A percentile compares a stretch with the other conserved stretches of the same genome.
These are phyloP conservation scores for Helicolenus hilgendorfi DNA, from an alignment of 2,797 vertebrate genomes.

Conservation along the genomic window DNA sequence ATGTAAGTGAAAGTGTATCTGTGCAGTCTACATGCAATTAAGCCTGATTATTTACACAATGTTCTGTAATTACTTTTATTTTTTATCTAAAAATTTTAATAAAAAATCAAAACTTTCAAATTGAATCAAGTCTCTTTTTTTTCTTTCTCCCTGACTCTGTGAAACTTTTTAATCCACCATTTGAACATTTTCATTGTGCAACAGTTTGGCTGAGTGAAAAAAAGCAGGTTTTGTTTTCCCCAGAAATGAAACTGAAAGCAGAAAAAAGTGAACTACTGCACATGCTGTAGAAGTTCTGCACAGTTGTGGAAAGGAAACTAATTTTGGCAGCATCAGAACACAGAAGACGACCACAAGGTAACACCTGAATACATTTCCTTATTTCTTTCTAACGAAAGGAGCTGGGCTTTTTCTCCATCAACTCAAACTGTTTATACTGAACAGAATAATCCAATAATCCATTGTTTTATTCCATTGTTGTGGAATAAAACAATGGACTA, in stretches of 20 bases:
- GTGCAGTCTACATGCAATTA: background rate
- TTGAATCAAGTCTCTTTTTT: background rate
- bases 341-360: background rate
- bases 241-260: constrained; percentile 37
- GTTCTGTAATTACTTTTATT: background rate
- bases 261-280: background rate
- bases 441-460: too few relatives aligned
- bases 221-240: background rate
- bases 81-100: background rate
- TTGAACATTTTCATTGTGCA: fast-evolving
- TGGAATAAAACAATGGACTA: too few relatives aligned
- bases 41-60: background rate
- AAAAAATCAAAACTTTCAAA: background rate
- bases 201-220: background rate
- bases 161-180: background rate
- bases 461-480: too few relatives aligned
- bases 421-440: too few relatives aligned
- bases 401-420: too few relatives aligned
- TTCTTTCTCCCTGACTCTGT: background rate
- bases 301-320: too few relatives aligned
- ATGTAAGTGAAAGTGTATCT: background rate
- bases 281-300: too few relatives aligned
- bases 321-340: background rate
- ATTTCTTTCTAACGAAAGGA: background rate
- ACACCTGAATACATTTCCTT: background rate